phyloP scores from a whole-genome alignment of 2,797 vertebrate genomes.

The Sebastes matsubarae region DNA sequence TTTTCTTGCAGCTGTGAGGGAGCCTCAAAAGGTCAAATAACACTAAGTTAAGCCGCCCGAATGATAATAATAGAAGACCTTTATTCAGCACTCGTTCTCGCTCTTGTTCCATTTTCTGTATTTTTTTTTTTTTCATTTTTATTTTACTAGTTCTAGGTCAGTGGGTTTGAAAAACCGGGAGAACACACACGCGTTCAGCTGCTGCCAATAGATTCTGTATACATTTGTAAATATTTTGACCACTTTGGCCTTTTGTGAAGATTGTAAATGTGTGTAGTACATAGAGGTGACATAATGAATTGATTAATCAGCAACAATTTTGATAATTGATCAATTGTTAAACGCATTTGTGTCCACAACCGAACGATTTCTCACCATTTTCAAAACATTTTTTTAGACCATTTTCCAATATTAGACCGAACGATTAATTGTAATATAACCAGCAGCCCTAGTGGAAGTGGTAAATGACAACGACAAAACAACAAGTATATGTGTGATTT shows the following conservation, averaged over 20 bases:
- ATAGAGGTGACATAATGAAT: too few species aligned
- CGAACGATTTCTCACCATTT: too few species aligned
- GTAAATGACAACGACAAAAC: neutral
- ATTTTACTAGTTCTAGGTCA: neutral
- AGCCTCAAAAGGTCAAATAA: slow-evolving; percentile 29
- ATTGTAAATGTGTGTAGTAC: too few species aligned
- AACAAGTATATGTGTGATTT: neutral
- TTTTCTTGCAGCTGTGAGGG: slow-evolving; percentile 6
- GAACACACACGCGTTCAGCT: neutral
- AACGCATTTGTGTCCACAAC: too few species aligned
- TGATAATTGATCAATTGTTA: too few species aligned
- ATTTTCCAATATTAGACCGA: neutral
- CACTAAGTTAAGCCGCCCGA: neutral
- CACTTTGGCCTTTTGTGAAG: neutral
- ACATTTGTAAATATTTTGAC: too few species aligned
- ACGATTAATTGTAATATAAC: neutral
- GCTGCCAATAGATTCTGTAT: too few species aligned
- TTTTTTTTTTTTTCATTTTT: neutral
- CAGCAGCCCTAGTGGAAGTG: neutral
- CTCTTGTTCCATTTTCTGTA: neutral
- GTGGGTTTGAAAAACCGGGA: neutral
- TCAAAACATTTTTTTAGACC: too few species aligned
- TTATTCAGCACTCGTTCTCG: neutral
- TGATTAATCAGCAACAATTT: too few species aligned
- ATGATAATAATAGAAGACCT: neutral